Evolutionary conservation across 2,113 vertebrate species (phyloP).

Genomic region (Euleptes europaea): DNA sequence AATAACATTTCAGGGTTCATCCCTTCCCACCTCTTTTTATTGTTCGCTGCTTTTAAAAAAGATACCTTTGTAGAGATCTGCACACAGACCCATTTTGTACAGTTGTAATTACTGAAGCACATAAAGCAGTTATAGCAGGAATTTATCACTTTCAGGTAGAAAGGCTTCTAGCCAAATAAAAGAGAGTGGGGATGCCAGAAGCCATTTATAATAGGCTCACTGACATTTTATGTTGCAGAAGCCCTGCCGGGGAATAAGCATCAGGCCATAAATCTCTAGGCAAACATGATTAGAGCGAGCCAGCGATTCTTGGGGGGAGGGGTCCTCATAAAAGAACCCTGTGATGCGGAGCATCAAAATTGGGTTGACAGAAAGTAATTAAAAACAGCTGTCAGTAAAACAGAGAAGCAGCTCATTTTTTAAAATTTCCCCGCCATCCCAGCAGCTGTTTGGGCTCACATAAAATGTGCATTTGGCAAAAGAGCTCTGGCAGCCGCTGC

Average conservation of each 20-base stretch:
- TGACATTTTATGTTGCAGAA: slow-evolving; percentile 77
- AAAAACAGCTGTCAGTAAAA: slow-evolving; percentile 67
- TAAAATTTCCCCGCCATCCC: slow-evolving; percentile 36
- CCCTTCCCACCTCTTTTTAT: slow-evolving; percentile 49
- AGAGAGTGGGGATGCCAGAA: slow-evolving; percentile 75
- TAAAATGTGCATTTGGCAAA: slow-evolving; percentile 64
- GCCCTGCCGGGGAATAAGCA: slow-evolving; percentile 69
- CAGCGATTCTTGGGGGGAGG: slow-evolving; percentile 72
- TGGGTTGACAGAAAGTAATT: slow-evolving; percentile 60
- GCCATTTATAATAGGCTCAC: slow-evolving; percentile 80
- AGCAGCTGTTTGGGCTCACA: slow-evolving; percentile 63
- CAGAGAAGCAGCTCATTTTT: slow-evolving; percentile 48
- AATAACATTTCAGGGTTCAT: slow-evolving; percentile 43
- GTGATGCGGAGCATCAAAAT: slow-evolving; percentile 48
- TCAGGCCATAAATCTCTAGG: slow-evolving; percentile 77
- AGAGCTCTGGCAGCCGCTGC: slow-evolving; percentile 42
- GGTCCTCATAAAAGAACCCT: slow-evolving; percentile 66
- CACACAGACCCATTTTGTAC: slow-evolving; percentile 42
- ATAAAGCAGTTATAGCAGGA: slow-evolving; percentile 77
- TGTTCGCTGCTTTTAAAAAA: slow-evolving; percentile 55
- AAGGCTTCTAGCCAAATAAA: slow-evolving; percentile 78
- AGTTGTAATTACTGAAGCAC: slow-evolving; percentile 81
- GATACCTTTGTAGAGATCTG: slow-evolving; percentile 45
- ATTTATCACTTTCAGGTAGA: slow-evolving; percentile 84
- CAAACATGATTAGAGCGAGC: slow-evolving; percentile 76